Base-by-base conservation (phyloP, 1,140 invertebrate species). In the Watersipora subatra region DNA sequence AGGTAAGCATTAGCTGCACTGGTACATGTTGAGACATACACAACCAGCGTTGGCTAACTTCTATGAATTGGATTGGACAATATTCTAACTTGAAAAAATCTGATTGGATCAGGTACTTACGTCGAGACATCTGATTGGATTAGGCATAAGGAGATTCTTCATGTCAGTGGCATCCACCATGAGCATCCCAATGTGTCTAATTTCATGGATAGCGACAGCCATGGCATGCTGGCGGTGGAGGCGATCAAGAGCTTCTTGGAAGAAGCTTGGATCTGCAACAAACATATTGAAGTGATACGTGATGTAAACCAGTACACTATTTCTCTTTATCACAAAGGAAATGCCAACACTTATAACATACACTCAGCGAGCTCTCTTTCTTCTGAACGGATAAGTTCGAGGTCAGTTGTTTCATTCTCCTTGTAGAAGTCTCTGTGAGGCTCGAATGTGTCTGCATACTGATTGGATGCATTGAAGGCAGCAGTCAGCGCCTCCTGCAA, bases 141-240 rank as follows among this genome's bases (percentile, higher is more conserved):
- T 86, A 0, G 87, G 86, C 17, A 85, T 80, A 24, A 88, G 83
- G 24, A 84, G 77, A 24, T 84, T 83, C 76, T 89, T 89, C 72
- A 92, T 89, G 30, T 84, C 83, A n/a, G 78, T 73, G 20, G 88
- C 81, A 66, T 86, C 84, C 2, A 92, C 73, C 63, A 86, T 81
- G 56, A 91, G 75, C 27, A 92, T 76, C 0, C 90, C 90, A 62
- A 86, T 73, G 55, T 77, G 69, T 67, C 87, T 83, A 62, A 79
- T 80, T 57, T 84, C 81, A 17, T 84, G 79, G 24, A 91, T 85
- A 17, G 81, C 81, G 63, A 86, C 80, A 1, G 74, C 73, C 74
- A 80, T 77, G 28, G 70, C 71, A 68, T 74, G 72, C 68, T 81
- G 74, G 30, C 66, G 71, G 61, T 80, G 72, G 69, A 79, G 80